Base-by-base conservation (phyloP, 35 echinoderm and acorn worm genomes). In the Acanthaster planci region DNA sequence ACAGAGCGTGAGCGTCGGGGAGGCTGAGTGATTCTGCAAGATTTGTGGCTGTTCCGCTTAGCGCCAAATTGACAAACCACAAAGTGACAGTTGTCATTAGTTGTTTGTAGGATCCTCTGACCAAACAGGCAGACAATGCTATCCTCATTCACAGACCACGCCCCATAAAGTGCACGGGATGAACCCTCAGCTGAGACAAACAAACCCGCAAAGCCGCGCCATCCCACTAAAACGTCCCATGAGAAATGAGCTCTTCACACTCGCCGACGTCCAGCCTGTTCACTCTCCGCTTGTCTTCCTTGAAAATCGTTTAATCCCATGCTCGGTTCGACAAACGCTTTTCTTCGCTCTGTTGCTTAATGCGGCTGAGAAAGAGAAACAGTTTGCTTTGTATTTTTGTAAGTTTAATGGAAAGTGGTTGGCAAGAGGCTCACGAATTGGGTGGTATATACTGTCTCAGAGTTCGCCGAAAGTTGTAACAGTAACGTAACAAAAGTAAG, bases 271-370 rank as follows among this genome's bases (percentile, higher is more conserved):
- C 56, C 19, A 18, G 7, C 14, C 18, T 35, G 22, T 60, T 21
- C 18, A 2, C 21, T 72, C 64, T 29, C 29, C 0, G 34, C 23
- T 72, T 72, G 64, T 72, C 34, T 72, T 72, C 64, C 64, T 72
- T 72, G 64, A 72, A 72, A 72, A 72, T 72, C 64, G 10, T 26
- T 15, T 72, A 72, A 72, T 72, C 64, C 64, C 26, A 10, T 10
- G 14, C 30, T 72, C 64, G 23, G 64, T 29, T 72, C 64, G 34
- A 26, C n/a, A 35, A 15, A 72, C 64, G 30, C 64, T 8, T 72
- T 72, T 26, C 26, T 72, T 72, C 64, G 1, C 26, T 59, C 34
- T 72, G 16, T 29, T 8, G 34, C 34, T 21, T 72, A 72, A 72
- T 72, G 18, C 26, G 8, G 64, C 64, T 72, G 26, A 72, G 23